A percentile compares a stretch with the other conserved stretches of the same genome.
phyloP scores from a whole-genome alignment of 1,140 invertebrate species.

The Drosophila subpulchrella region DNA sequence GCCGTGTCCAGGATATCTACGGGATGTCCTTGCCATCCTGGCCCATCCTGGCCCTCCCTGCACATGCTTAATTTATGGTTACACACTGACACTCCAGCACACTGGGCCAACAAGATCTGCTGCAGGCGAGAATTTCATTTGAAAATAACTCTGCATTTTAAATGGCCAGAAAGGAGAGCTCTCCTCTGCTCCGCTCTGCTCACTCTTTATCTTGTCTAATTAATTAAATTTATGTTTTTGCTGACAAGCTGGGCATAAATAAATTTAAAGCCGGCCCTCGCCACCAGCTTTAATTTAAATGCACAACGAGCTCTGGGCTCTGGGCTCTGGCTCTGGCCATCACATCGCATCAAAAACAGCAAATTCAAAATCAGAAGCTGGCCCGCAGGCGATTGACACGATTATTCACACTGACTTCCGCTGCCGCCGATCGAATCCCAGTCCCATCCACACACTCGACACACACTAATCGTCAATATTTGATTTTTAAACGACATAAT shows the following conservation, averaged over 20 bases:
- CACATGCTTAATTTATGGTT: constrained; percentile 70
- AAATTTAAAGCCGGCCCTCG: constrained; percentile 67
- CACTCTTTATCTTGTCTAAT: constrained; percentile 73
- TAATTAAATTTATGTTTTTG: constrained; percentile 77
- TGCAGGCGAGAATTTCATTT: constrained; percentile 60
- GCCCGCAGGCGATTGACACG: constrained; percentile 42
- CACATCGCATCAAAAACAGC: not conserved
- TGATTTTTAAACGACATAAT: constrained; percentile 72
- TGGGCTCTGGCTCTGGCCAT: too few species aligned
- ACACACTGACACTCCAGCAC: constrained; percentile 46
- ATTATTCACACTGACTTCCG: constrained; percentile 44
- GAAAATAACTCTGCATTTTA: constrained; percentile 69
- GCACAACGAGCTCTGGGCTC: constrained; percentile 34
- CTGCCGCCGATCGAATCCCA: not conserved
- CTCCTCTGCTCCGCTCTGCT: constrained; percentile 2
- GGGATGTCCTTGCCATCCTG: constrained; percentile 35
- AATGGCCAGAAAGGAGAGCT: constrained; percentile 26
- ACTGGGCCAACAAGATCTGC: constrained; percentile 3
- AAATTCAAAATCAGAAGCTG: constrained; percentile 34
- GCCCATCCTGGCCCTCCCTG: constrained; percentile 12
- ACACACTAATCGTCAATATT: constrained; percentile 75
- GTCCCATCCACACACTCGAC: not conserved
- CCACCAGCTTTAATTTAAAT: constrained; percentile 60
- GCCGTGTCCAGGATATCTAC: constrained; percentile 26
- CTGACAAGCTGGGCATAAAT: constrained; percentile 68